phyloP scores from a whole-genome alignment of 2,888 invertebrate species.

The Dasypogon diadema region DNA sequence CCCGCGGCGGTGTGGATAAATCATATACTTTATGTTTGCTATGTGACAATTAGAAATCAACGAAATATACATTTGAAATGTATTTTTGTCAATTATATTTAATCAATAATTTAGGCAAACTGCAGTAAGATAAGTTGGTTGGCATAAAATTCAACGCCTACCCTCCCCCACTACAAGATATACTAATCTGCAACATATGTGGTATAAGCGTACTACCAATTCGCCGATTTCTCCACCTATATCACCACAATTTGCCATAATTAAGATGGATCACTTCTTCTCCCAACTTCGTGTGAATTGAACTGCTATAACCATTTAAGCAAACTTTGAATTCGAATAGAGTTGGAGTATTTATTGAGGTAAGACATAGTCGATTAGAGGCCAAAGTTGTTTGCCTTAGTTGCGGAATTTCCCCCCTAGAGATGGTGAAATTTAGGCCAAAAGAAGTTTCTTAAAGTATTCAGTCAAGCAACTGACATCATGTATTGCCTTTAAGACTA shows the following conservation, averaged over 20 bases:
- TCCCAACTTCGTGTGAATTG: constrained; percentile 28
- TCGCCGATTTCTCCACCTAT: constrained; percentile 11
- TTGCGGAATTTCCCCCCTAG: background rate
- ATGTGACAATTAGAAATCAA: too few species aligned
- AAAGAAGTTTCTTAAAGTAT: background rate
- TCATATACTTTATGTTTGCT: too few species aligned
- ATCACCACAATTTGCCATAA: constrained; percentile 45
- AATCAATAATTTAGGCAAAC: too few species aligned
- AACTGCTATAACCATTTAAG: constrained; percentile 36
- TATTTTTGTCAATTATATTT: too few species aligned
- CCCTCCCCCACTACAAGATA: background rate
- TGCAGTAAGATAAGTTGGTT: too few species aligned
- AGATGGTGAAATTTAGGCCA: background rate
- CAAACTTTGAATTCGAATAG: constrained; percentile 34
- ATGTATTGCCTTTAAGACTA: background rate
- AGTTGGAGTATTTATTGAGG: constrained; percentile 26
- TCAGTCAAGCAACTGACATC: background rate
- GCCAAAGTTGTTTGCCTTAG: constrained; percentile 15
- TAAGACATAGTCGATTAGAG: constrained; percentile 27
- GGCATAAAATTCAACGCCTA: background rate
- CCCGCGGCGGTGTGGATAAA: too few species aligned
- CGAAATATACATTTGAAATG: too few species aligned
- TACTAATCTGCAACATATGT: background rate
- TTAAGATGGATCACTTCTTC: constrained; percentile 44
- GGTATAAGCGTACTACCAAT: background rate